These are phyloP conservation scores for Caenorhabditis sp. DNA, from an alignment of 2,888 invertebrate species.

Conservation along the genomic window DNA sequence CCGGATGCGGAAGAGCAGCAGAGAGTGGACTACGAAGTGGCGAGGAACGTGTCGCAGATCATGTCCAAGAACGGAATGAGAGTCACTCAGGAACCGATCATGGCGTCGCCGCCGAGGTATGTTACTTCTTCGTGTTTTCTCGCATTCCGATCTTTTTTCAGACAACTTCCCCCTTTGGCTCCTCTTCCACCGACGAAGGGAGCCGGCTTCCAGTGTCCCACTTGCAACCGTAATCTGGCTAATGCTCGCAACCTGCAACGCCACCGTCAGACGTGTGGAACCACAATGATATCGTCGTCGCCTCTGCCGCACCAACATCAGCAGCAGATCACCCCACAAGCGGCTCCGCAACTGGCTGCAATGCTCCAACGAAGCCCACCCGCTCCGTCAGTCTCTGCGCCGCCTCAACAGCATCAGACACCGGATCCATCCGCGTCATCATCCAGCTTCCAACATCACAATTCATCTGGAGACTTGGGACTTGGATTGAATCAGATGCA, in stretches of 20 bases:
- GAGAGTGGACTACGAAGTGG: conserved; percentile 62
- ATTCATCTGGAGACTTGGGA: conserved; percentile 6
- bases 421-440: background rate
- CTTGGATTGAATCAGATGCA: background rate
- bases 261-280: conserved; percentile 20
- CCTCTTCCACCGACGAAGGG: background rate
- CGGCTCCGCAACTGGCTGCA: conserved; percentile 17
- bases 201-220: conserved; percentile 9
- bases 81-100: conserved; percentile 4
- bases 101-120: background rate
- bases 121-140: background rate
- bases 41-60: conserved; percentile 66
- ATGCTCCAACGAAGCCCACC: conserved; percentile 31
- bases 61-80: conserved; percentile 52
- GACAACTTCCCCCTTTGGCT: background rate
- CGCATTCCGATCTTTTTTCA: no score
- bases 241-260: conserved; percentile 29
- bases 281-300: background rate
- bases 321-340: background rate
- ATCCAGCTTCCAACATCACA: conserved; percentile 17
- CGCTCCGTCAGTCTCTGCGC: conserved; percentile 5
- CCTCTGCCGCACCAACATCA: background rate
- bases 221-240: conserved; percentile 9
- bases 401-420: background rate
- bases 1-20: conserved; percentile 56